Evolutionary conservation across 2,113 vertebrate species (phyloP).

Genomic region (Chamaetylas fuelleborni): DNA sequence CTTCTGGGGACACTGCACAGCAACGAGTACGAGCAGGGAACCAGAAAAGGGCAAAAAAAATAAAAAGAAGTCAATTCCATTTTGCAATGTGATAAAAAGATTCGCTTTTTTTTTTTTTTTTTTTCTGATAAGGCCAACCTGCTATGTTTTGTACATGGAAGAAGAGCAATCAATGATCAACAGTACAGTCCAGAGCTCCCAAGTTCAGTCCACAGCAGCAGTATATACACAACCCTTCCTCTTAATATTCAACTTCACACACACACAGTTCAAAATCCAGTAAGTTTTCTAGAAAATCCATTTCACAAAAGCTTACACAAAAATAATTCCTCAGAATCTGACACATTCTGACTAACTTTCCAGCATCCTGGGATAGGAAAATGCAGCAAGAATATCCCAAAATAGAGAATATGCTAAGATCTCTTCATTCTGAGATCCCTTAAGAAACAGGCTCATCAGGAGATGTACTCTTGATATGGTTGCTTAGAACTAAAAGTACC

Average conservation of each 20-base stretch:
- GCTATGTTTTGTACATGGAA: not conserved
- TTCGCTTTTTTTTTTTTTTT: not conserved
- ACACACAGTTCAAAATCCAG: not conserved
- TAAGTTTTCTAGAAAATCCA: not conserved
- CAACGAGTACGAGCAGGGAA: not conserved
- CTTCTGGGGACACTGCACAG: not conserved
- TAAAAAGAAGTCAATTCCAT: not conserved
- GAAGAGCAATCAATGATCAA: not conserved
- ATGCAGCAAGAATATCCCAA: not conserved
- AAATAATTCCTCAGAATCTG: not conserved
- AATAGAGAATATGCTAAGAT: not conserved
- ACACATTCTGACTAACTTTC: not conserved
- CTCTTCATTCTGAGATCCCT: not conserved
- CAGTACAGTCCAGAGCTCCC: not conserved
- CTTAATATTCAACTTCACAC: not conserved
- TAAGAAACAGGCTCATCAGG: not conserved
- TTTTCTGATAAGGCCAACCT: conserved; percentile 13
- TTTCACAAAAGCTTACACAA: not conserved
- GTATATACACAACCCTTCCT: not conserved
- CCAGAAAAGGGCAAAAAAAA: not conserved
- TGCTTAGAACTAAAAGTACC: not conserved
- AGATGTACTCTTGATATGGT: not conserved
- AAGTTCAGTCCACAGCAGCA: not conserved
- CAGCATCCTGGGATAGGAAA: not conserved
- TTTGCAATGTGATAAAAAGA: not conserved